Percentiles rank a stretch among this genome's conserved stretches.
These are phyloP conservation scores for Pachypanchax playfairii DNA, from an alignment of 2,113 vertebrate species.

Conservation along the genomic window DNA sequence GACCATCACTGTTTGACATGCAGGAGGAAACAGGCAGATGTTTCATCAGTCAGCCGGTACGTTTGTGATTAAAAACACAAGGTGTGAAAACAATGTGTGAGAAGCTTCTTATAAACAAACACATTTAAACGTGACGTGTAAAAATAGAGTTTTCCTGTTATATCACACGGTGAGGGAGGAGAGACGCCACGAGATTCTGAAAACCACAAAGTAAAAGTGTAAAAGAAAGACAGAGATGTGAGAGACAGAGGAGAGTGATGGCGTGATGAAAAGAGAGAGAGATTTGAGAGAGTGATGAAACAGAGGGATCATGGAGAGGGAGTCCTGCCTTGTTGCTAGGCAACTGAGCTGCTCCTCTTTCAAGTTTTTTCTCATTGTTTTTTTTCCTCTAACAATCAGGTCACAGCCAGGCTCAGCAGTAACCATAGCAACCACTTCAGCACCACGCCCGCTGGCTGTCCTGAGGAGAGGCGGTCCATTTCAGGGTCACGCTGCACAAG, in stretches of 20 bases:
- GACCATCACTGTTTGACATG: no score
- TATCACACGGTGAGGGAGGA: no score
- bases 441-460: slow-evolving; percentile 42
- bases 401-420: slow-evolving; percentile 60
- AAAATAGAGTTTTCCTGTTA: no score
- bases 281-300: slow-evolving; percentile 43
- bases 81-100: no score
- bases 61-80: no score
- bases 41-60: no score
- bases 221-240: neutral
- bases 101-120: no score
- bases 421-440: slow-evolving; percentile 57
- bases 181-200: no score
- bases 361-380: slow-evolving; percentile 74
- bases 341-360: slow-evolving; percentile 77
- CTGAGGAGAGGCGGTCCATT: neutral
- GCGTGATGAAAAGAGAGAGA: slow-evolving; percentile 47
- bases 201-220: no score
- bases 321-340: slow-evolving; percentile 75
- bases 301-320: slow-evolving; percentile 29
- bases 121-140: no score
- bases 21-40: no score
- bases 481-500: neutral
- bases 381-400: slow-evolving; percentile 61
- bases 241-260: slow-evolving; percentile 11